Percentiles rank a stretch among this genome's conserved stretches.
Conservation (phyloP, 2,113 vertebrate species). For the Chaenocephalus aceratus region DNA sequence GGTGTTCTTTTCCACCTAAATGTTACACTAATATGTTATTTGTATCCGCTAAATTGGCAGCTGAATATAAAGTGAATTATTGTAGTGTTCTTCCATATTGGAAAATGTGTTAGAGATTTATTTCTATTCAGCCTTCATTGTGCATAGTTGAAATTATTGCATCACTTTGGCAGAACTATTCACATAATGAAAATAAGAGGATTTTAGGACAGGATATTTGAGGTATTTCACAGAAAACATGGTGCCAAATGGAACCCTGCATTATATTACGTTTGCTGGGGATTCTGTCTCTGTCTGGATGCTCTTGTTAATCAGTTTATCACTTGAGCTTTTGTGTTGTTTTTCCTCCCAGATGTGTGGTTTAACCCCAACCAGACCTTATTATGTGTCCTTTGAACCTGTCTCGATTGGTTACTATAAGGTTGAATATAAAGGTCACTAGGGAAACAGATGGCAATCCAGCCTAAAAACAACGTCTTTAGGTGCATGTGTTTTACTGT, state of each 20-base stretch:
- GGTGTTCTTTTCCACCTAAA: too few species aligned
- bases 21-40: neutral
- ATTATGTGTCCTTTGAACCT: neutral
- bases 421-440: conserved; percentile 45
- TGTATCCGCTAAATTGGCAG: neutral
- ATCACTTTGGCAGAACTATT: neutral
- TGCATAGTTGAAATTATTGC: neutral
- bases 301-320: conserved; percentile 25
- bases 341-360: conserved; percentile 4
- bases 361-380: conserved; percentile 18
- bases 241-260: conserved; percentile 1
- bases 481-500: conserved; percentile 1
- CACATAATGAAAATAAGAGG: neutral
- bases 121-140: neutral
- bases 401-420: conserved; percentile 36
- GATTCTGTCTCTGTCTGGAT: conserved; percentile 3
- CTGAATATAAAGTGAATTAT: neutral
- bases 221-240: neutral
- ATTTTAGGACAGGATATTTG: neutral
- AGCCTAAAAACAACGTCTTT: conserved; percentile 9
- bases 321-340: conserved; percentile 12
- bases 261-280: neutral
- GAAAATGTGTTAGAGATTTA: neutral
- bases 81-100: neutral
- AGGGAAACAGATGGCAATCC: conserved; percentile 64